Percentiles rank a stretch among this genome's conserved stretches.
Conservation (phyloP, 2,888 invertebrate species). For the Caradrina kadenii region DNA sequence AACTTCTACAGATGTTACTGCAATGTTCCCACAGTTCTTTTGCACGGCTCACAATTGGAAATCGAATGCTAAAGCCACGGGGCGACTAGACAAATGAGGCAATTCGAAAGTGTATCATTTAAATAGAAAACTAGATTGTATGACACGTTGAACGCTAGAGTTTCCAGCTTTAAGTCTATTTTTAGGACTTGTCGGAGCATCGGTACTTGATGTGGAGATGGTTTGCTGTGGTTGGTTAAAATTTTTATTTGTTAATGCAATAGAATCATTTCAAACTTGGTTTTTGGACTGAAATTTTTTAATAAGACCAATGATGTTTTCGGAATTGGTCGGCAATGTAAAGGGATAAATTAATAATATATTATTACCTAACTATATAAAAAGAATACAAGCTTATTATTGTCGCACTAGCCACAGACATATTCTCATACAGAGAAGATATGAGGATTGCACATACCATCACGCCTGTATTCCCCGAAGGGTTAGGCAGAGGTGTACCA, state of each 20-base stretch:
- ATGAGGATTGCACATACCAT: too few relatives aligned
- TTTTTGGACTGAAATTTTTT: too few relatives aligned
- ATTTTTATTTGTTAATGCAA: not conserved
- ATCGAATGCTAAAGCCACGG: conserved; percentile 61
- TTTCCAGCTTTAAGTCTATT: conserved; percentile 43
- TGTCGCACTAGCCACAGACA: too few relatives aligned
- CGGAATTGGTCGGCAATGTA: too few relatives aligned
- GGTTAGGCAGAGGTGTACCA: too few relatives aligned
- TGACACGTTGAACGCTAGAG: conserved; percentile 64
- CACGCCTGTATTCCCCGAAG: too few relatives aligned
- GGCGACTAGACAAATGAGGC: conserved; percentile 71
- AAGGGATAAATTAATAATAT: too few relatives aligned
- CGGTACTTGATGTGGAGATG: not conserved
- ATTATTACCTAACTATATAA: too few relatives aligned
- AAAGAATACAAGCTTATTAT: too few relatives aligned
- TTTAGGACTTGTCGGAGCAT: conserved; percentile 28
- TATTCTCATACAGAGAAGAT: too few relatives aligned
- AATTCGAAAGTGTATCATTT: conserved; percentile 75
- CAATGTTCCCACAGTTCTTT: conserved; percentile 60
- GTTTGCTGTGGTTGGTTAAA: not conserved
- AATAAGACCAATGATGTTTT: too few relatives aligned
- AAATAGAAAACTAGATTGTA: conserved; percentile 75
- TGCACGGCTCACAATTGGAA: conserved; percentile 66
- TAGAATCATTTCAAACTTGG: not conserved
- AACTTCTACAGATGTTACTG: conserved; percentile 58